Base-by-base conservation (phyloP, 2,888 invertebrate species). In the Acrocera orbiculus region DNA sequence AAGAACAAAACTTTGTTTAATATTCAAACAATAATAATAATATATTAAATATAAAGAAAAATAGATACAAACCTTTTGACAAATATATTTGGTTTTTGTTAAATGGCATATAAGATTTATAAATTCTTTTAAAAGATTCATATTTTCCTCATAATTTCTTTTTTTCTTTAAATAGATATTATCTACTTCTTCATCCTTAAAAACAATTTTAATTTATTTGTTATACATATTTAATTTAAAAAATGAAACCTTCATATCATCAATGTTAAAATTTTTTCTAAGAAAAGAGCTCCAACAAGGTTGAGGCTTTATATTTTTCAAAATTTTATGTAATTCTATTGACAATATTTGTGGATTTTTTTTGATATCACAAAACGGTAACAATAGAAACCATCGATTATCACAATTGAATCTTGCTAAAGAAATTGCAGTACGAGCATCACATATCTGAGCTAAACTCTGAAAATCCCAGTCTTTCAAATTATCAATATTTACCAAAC, bases 381-480 rank as follows among this genome's bases (percentile, higher is more conserved):
- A 76, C 7, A 76, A 73, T 24, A 78, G 55, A 50, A 89, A 86
- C 53, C 81, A 77, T 32, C 78, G 66, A 10, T 68, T 57, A 57
- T 86, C 79, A 3, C 70, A 74, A 25, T 71, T 70, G 3, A 73
- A 72, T 44, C 86, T 65, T 0, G 89, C 86, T 32, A 90, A 62
- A 3, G 76, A 71, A 2, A 85, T 71, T 3, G 82, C 77, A 1
- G 83, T 83, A 43, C 69, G 65, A 28, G 71, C 67, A 60, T 85
- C 79, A 45, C 81, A 67, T 42, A 78, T 75, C 58, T 85, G 82
- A 5, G 87, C 81, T 38, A 89, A 65, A 47, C 78, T 73, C 32
- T 67, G 62, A 49, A 71, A 81, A 46, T 82, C 70, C 71, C 71
- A 71, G 37, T 60, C 59, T 55, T 73, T 73, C n/a, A 78, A 65